These are phyloP conservation scores for Bradypus variegatus DNA, from an alignment of 2,797 vertebrate species.

Conservation along the genomic window DNA sequence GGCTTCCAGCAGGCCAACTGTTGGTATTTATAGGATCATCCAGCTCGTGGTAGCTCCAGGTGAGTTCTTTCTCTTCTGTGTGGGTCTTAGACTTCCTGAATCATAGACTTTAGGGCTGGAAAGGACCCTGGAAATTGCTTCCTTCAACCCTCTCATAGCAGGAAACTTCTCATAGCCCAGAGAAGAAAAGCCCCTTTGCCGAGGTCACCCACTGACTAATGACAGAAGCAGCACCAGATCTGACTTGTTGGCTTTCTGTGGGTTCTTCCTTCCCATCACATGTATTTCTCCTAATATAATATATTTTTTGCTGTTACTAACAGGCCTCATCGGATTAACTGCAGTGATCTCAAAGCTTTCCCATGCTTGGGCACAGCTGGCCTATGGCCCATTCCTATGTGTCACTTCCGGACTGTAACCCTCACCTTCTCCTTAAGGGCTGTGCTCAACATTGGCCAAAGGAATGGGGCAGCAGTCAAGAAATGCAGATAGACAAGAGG, in stretches of 20 bases:
- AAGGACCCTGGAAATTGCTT: background rate
- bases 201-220: rapidly evolving
- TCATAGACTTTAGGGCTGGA: background rate
- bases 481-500: background rate
- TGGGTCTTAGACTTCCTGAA: background rate
- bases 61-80: background rate
- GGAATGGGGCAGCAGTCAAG: background rate
- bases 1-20: rapidly evolving
- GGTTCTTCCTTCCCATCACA: background rate
- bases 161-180: background rate
- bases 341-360: background rate
- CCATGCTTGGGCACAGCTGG: background rate
- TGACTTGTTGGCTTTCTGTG: rapidly evolving
- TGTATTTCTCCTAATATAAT: background rate
- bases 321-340: too few relatives aligned
- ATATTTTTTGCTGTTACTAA: background rate
- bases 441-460: background rate
- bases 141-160: background rate
- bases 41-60: background rate
- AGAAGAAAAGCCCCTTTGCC: background rate
- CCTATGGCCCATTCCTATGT: background rate
- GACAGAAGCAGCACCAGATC: background rate
- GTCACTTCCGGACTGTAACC: background rate
- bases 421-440: background rate
- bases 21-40: rapidly evolving